Percentiles rank a stretch among this genome's conserved stretches.
Evolutionary conservation across 2,888 invertebrate genomes (phyloP).

Genomic region (Disparrhopalites patrizii): DNA sequence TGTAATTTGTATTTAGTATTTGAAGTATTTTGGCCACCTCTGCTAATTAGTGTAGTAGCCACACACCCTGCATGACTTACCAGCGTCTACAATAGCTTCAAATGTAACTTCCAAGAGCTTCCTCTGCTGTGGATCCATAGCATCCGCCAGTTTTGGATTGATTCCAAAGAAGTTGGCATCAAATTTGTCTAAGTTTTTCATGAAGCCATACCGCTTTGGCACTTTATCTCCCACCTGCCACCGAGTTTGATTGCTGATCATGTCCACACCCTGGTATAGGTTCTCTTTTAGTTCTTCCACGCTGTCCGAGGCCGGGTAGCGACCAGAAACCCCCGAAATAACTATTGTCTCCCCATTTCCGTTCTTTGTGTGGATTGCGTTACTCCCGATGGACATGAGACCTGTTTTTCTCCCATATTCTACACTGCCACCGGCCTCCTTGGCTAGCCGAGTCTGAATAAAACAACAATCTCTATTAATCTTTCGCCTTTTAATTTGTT

Average conservation of each 20-base stretch:
- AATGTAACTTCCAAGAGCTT: slow-evolving; percentile 70
- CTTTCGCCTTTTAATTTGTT: no score
- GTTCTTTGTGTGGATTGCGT: slow-evolving; percentile 22
- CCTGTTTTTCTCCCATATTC: no score
- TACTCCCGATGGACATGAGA: no score
- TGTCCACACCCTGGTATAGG: slow-evolving; percentile 55
- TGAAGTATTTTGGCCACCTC: no score
- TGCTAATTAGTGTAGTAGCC: neutral
- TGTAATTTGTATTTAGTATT: no score
- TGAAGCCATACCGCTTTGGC: slow-evolving; percentile 5
- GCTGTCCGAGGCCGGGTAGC: slow-evolving; percentile 57
- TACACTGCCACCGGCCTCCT: no score
- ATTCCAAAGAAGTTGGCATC: slow-evolving; percentile 73
- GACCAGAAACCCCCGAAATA: slow-evolving; percentile 50
- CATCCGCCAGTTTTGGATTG: slow-evolving; percentile 69
- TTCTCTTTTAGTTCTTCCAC: slow-evolving; percentile 56
- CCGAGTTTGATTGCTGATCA: slow-evolving; percentile 55
- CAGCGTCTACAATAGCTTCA: slow-evolving; percentile 59
- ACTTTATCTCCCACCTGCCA: neutral
- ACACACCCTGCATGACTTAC: neutral
- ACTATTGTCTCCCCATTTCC: slow-evolving; percentile 48
- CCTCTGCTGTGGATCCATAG: slow-evolving; percentile 71
- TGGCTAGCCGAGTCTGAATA: no score
- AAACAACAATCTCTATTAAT: no score
- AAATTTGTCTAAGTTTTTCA: slow-evolving; percentile 62